phyloP scores from a whole-genome alignment of 1,140 invertebrate species.

The Bombus pyrosoma region DNA sequence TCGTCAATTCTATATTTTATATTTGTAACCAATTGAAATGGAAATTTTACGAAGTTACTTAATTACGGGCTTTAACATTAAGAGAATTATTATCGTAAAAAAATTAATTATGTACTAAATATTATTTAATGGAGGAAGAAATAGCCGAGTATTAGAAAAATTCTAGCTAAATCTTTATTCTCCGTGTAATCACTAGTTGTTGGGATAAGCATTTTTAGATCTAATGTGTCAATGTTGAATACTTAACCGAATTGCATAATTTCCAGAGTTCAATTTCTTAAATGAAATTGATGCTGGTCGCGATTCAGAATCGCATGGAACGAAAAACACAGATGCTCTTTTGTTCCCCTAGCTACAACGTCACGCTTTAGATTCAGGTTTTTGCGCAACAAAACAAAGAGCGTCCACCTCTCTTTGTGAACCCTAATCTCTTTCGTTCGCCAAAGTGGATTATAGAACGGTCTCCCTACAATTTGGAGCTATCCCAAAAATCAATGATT shows the following conservation, averaged over 20 bases:
- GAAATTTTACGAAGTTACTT: no score
- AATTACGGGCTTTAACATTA: no score
- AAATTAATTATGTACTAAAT: no score
- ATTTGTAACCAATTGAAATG: no score
- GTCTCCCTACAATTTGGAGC: background rate
- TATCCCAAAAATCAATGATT: slow-evolving; percentile 8
- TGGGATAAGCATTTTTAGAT: background rate
- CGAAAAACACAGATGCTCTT: slow-evolving; percentile 26
- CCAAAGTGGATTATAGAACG: slow-evolving; percentile 35
- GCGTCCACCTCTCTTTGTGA: slow-evolving; percentile 29
- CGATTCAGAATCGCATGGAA: background rate
- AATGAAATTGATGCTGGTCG: background rate
- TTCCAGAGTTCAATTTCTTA: background rate
- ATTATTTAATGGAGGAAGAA: no score
- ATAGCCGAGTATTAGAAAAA: no score
- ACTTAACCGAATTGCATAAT: background rate
- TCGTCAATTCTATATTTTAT: background rate
- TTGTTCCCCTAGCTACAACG: slow-evolving; percentile 4
- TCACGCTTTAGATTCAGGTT: slow-evolving; percentile 40
- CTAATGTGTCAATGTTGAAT: background rate
- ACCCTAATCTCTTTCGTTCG: slow-evolving; percentile 15
- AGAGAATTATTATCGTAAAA: no score
- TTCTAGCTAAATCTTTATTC: background rate
- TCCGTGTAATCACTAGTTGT: background rate
- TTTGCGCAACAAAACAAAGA: slow-evolving; percentile 33